These are phyloP conservation scores for Chlorodrepanis virens DNA, from an alignment of 2,113 vertebrate species.

Conservation along the genomic window DNA sequence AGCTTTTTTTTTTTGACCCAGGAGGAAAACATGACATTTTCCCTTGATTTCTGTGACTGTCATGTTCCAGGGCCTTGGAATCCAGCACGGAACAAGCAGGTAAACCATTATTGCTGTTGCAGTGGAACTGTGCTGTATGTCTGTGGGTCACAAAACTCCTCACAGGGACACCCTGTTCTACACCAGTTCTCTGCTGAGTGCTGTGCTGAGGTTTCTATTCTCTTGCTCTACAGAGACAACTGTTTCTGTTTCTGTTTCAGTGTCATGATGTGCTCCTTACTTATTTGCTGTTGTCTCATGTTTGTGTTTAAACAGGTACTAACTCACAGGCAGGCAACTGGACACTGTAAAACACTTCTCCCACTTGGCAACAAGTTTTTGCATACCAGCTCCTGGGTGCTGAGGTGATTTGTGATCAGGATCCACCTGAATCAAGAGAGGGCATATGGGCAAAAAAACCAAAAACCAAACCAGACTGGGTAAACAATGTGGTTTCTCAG, in stretches of 20 bases:
- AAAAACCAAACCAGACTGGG: neutral
- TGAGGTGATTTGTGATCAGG: neutral
- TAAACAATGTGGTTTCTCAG: neutral
- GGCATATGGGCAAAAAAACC: neutral
- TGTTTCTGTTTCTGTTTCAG: neutral
- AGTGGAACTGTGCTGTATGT: neutral
- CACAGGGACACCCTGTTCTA: neutral
- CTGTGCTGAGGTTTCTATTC: neutral
- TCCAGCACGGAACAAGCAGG: neutral
- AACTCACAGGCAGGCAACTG: neutral
- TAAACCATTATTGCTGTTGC: neutral
- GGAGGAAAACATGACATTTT: neutral
- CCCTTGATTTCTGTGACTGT: neutral
- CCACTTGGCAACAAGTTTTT: neutral
- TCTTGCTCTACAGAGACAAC: neutral
- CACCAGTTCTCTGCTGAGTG: neutral
- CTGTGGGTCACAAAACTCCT: neutral
- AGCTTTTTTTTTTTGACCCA: neutral
- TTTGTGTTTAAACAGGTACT: neutral
- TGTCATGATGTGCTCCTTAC: neutral
- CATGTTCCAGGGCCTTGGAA: neutral
- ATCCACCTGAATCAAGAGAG: neutral
- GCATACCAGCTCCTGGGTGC: neutral
- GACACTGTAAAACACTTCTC: neutral
- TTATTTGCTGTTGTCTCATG: neutral